Evolutionary conservation across 2,797 vertebrate species (phyloP).

Genomic region (Poeciliopsis infans): DNA sequence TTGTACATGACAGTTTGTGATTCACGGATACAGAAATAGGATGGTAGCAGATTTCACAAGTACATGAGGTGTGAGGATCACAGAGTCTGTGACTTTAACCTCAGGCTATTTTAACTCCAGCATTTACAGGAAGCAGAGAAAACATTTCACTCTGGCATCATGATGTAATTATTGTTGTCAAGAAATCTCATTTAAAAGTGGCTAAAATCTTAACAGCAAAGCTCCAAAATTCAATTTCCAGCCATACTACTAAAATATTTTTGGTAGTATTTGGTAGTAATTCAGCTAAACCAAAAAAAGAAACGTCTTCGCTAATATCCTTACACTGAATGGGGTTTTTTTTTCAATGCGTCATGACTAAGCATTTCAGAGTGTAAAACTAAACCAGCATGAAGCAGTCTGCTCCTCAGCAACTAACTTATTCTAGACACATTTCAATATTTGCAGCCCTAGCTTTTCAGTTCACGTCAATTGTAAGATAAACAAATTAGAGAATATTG

Average conservation of each 20-base stretch:
- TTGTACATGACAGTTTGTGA: slow-evolving; percentile 37
- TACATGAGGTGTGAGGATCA: slow-evolving; percentile 26
- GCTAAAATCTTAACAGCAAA: neutral
- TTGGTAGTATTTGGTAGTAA: no score
- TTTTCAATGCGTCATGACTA: neutral
- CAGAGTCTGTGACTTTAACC: slow-evolving; percentile 35
- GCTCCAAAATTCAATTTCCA: neutral
- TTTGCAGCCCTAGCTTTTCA: neutral
- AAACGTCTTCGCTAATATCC: neutral
- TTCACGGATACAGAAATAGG: slow-evolving; percentile 41
- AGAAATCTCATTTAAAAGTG: neutral
- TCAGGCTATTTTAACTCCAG: slow-evolving; percentile 17
- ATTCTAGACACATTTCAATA: neutral
- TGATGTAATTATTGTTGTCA: neutral
- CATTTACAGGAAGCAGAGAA: neutral
- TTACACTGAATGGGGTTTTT: neutral
- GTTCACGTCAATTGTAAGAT: neutral
- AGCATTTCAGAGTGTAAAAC: neutral
- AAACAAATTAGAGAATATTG: neutral
- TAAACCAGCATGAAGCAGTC: neutral
- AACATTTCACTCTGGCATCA: neutral
- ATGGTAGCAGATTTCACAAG: slow-evolving; percentile 46
- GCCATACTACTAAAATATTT: neutral
- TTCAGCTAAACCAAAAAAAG: neutral
- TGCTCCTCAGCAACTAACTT: neutral